Evolutionary conservation across 1,140 invertebrate species (phyloP).

Genomic region (Papilio glaucus): DNA sequence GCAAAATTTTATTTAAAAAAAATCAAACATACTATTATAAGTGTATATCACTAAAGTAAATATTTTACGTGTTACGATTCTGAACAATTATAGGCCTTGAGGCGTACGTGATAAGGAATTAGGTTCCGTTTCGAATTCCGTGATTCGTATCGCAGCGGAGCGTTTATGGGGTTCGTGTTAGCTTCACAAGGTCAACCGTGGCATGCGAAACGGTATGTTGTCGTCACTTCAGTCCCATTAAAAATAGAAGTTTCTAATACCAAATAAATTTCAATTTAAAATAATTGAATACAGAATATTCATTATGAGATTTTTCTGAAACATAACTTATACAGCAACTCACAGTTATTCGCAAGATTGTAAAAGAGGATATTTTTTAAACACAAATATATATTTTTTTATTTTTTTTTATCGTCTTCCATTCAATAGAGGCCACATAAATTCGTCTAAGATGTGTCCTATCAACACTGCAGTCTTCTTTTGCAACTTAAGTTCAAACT

Average conservation of each 20-base stretch:
- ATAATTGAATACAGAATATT: too few relatives aligned
- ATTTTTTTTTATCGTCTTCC: too few relatives aligned
- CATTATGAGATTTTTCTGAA: too few relatives aligned
- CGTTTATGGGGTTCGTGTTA: constrained; percentile 28
- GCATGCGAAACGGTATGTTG: constrained; percentile 32
- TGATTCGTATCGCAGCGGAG: constrained; percentile 15
- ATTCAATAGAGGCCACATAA: too few relatives aligned
- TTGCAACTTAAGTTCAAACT: too few relatives aligned
- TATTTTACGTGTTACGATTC: not conserved
- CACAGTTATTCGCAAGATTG: too few relatives aligned
- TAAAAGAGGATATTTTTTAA: too few relatives aligned
- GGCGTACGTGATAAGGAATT: constrained; percentile 2
- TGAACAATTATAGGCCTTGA: constrained; percentile 6
- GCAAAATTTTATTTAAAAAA: not conserved
- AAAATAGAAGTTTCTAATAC: not conserved
- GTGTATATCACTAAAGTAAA: not conserved
- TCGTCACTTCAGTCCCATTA: not conserved
- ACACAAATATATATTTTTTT: too few relatives aligned
- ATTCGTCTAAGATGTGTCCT: too few relatives aligned
- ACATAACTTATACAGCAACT: too few relatives aligned
- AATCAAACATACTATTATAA: not conserved
- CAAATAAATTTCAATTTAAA: not conserved
- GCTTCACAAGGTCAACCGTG: constrained; percentile 14
- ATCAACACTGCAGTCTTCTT: too few relatives aligned
- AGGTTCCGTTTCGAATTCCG: constrained; percentile 28